A percentile compares a stretch with the other conserved stretches of the same genome.
Conservation (phyloP, 2,113 vertebrate species). For the Eudyptes chrysolophus region DNA sequence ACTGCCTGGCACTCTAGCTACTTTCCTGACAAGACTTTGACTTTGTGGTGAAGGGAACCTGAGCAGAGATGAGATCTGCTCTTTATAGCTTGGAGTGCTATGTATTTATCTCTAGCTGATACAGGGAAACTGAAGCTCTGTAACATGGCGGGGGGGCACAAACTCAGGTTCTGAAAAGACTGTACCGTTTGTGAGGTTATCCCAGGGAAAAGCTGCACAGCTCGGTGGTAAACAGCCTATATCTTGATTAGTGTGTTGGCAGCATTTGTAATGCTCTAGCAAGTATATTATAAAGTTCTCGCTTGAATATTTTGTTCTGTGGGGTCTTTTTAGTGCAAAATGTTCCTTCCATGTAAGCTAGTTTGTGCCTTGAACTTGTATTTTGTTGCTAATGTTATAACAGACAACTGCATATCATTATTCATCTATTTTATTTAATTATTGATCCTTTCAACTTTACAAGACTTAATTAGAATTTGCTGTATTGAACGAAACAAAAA, state of each 20-base stretch:
- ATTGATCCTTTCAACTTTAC: constrained; percentile 57
- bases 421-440: constrained; percentile 59
- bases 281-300: neutral
- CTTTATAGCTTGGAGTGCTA: too few species aligned
- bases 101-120: neutral
- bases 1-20: neutral
- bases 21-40: neutral
- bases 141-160: too few species aligned
- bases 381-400: constrained; percentile 9
- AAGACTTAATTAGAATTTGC: constrained; percentile 65
- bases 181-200: neutral
- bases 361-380: neutral
- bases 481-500: constrained; percentile 44
- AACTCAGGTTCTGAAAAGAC: neutral
- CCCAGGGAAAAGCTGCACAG: neutral
- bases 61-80: neutral
- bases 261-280: neutral
- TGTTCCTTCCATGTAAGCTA: neutral
- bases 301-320: neutral
- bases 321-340: neutral
- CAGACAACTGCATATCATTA: constrained; percentile 9
- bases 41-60: neutral
- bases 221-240: neutral
- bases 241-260: neutral
- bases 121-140: neutral